A percentile compares a stretch with the other conserved stretches of the same genome.
These are phyloP conservation scores for Galerucella calmariensis DNA, from an alignment of 2,888 invertebrate species.

Conservation along the genomic window DNA sequence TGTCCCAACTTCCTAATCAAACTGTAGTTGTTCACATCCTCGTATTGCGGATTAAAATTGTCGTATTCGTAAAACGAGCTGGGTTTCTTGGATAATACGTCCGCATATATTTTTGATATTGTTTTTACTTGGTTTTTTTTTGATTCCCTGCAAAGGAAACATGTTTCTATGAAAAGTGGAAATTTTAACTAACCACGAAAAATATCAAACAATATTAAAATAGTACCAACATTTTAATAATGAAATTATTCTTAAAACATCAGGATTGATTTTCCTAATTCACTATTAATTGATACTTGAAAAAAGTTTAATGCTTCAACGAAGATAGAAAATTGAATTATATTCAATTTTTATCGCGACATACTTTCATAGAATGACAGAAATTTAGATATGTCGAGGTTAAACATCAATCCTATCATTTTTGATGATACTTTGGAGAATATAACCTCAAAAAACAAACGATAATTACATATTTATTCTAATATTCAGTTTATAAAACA, in stretches of 20 bases:
- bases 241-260: background rate
- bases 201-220: background rate
- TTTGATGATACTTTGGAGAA: background rate
- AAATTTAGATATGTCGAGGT: background rate
- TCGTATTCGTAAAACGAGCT: conserved; percentile 61
- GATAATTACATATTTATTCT: background rate
- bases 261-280: background rate
- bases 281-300: background rate
- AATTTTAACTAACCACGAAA: background rate
- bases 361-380: conserved; percentile 13
- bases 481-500: background rate
- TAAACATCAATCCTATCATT: background rate
- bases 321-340: background rate
- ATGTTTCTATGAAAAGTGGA: background rate
- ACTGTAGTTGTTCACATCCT: conserved; percentile 58
- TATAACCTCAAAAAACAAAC: background rate
- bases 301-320: background rate
- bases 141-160: conserved; percentile 45
- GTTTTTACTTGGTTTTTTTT: conserved; percentile 52
- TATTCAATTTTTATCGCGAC: conserved; percentile 3
- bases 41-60: conserved; percentile 55
- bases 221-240: background rate
- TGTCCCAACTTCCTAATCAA: conserved; percentile 60
- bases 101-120: conserved; percentile 58
- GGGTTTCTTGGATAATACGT: conserved; percentile 58